Evolutionary conservation across 2,888 invertebrate genomes (phyloP).

Genomic region (Pseudococcus longispinus): DNA sequence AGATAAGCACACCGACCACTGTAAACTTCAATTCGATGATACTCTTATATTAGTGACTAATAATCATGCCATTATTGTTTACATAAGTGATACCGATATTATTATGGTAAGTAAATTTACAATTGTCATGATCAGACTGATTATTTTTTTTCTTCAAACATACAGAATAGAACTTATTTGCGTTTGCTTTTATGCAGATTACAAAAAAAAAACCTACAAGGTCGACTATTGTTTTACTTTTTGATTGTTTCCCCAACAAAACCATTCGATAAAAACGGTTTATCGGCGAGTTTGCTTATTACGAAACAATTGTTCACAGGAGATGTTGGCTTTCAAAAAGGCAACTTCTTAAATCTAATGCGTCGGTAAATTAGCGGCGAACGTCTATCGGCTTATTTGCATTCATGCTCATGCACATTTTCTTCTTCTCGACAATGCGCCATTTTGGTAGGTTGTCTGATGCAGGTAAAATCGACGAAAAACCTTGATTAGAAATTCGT

Average conservation of each 20-base stretch:
- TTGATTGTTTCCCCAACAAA: slow-evolving; percentile 30
- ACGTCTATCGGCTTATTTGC: slow-evolving; percentile 10
- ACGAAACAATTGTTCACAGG: slow-evolving; percentile 33
- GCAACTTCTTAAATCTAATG: slow-evolving; percentile 31
- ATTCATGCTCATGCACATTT: neutral
- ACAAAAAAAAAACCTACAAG: slow-evolving; percentile 29
- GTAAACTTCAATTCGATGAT: neutral
- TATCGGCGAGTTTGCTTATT: slow-evolving; percentile 26
- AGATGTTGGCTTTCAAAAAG: slow-evolving; percentile 36
- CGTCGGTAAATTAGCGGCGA: slow-evolving; percentile 25
- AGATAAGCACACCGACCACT: neutral
- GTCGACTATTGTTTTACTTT: slow-evolving; percentile 39
- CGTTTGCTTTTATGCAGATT: slow-evolving; percentile 38
- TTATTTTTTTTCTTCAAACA: slow-evolving; percentile 9
- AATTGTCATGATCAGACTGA: slow-evolving; percentile 45
- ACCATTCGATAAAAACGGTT: slow-evolving; percentile 33
- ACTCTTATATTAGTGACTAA: neutral
- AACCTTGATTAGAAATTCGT: slow-evolving; percentile 6
- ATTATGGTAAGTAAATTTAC: slow-evolving; percentile 42
- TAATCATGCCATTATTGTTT: slow-evolving; percentile 44
- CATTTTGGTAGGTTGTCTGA: neutral
- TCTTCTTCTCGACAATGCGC: neutral
- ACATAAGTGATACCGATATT: slow-evolving; percentile 39
- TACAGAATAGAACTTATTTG: slow-evolving; percentile 22
- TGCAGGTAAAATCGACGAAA: neutral